These are phyloP conservation scores for Lumbricus terrestris DNA, from an alignment of 2,888 invertebrate species.

Conservation along the genomic window DNA sequence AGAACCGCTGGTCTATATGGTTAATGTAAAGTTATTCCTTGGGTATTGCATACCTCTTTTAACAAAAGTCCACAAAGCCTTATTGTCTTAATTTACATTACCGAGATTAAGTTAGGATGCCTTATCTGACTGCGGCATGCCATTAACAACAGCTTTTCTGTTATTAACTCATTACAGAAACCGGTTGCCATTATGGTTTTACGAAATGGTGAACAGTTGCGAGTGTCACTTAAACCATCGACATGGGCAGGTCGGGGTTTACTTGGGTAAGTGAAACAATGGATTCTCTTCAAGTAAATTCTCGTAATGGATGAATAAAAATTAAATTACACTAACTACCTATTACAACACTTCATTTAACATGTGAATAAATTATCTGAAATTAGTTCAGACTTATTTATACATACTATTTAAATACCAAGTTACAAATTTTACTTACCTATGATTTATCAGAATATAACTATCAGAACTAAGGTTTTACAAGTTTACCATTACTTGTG, in stretches of 20 bases:
- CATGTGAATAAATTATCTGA: no score
- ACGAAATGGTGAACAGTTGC: slow-evolving; percentile 40
- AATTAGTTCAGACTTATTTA: not conserved
- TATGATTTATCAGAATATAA: no score
- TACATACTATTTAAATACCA: no score
- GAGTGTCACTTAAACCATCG: slow-evolving; percentile 45
- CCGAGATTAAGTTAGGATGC: not conserved
- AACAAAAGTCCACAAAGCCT: not conserved
- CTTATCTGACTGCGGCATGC: not conserved
- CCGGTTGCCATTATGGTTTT: slow-evolving; percentile 43
- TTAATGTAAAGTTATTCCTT: not conserved
- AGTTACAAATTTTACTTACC: no score
- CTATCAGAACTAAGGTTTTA: no score
- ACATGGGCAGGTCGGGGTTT: slow-evolving; percentile 51
- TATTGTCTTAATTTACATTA: not conserved
- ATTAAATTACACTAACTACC: not conserved
- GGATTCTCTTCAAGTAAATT: not conserved
- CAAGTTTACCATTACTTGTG: no score
- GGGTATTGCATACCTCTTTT: not conserved
- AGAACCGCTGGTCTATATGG: no score
- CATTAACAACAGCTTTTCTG: not conserved
- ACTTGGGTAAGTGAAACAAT: slow-evolving; percentile 45
- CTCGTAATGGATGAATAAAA: not conserved
- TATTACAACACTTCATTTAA: no score
- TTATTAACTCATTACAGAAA: slow-evolving; percentile 42